Evolutionary conservation across 2,113 vertebrate genomes (phyloP), one percentile per base, ranked within the genome.

Genomic region (Zapus hudsonius): DNA sequence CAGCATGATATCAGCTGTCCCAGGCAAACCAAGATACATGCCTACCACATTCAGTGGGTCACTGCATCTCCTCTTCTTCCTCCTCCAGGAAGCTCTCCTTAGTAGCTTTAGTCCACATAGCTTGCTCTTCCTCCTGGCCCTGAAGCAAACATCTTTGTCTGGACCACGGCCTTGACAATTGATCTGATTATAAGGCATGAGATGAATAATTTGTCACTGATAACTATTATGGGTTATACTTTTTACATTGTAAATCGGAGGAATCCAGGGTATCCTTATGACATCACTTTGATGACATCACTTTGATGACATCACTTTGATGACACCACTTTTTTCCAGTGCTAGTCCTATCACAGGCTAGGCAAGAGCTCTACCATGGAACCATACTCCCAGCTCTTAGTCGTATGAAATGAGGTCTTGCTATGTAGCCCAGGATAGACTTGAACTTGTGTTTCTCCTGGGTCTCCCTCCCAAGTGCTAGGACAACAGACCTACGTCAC

Each of bases 221-320:
- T 44, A 44, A 59, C 40, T 44, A 29, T 78, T 88, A 36, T 52
- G 33, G 8, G 22, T 67, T 38, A 61, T 2, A 0, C 36, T 29
- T 44, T 91, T 96, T 70, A 66, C 89, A 95, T 89, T 89, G 33
- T 38, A 87, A 52, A 78, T 64, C 76, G 87, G 61, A 84, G 40
- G 74, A 64, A 63, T 64, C 36, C 61, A 84, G 36, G 25, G 17
- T 22, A 12, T 76, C 31, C 38, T 63, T 87, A 17, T 61, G 33
- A n/a, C 31, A 52, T 47, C 63, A 55, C 8, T 69, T 38, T 52
- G n/a, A n/a, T n/a, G n/a, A n/a, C n/a, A n/a, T n/a, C n/a, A n/a
- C n/a, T n/a, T n/a, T n/a, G n/a, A n/a, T n/a, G n/a, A n/a, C n/a
- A n/a, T n/a, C n/a, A n/a, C n/a, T n/a, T n/a, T n/a, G n/a, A n/a